Evolutionary conservation across 1,140 invertebrate species (phyloP), one percentile per base, ranked within the genome.

Genomic region (Glomeris maerens): DNA sequence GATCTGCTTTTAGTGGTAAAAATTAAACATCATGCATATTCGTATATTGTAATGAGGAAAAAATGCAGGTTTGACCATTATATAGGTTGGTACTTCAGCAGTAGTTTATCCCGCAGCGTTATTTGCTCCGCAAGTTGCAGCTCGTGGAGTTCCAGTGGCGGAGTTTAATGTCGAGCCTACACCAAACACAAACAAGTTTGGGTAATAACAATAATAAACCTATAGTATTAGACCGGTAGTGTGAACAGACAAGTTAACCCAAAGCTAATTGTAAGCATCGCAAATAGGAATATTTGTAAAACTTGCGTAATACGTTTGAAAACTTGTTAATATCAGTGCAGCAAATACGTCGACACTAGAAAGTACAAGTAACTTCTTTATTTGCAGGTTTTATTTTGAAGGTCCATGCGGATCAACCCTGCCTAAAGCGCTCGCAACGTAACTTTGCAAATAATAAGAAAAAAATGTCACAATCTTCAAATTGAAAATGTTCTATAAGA

Each of bases 101-200:
- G 63, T 73, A 26, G 72, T 74, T 5, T 73, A 74, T 58, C 72
- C 72, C 13, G 72, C 72, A 59, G 71, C 71, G 10, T 69, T 70
- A 65, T 74, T 69, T 66, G 72, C 72, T 7, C 71, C 71, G 5
- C 45, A 55, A 41, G 80, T 86, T 1, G 83, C 84, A 20, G 65
- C 69, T 17, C 70, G 84, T 55, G 83, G 83, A 4, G 74, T 86
- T 21, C 77, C 83, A 23, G 86, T 92, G 4, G 87, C 84, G 1
- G 88, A 93, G 69, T 92, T 93, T 61, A 93, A 93, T 61, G 68
- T 91, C 52, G 85, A 90, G 70, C 61, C 72, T 5, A 88, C 86
- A 26, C 75, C 79, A 23, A 78, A 76, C 20, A 84, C 83, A 3
- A 59, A 71, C 22, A 63, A 74, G 45, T 83, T 86, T 63, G 73